Evolutionary conservation across 2,797 vertebrate species (phyloP), one percentile per base, ranked within the genome.

Genomic region (Xiphorhynchus erythropygius): DNA sequence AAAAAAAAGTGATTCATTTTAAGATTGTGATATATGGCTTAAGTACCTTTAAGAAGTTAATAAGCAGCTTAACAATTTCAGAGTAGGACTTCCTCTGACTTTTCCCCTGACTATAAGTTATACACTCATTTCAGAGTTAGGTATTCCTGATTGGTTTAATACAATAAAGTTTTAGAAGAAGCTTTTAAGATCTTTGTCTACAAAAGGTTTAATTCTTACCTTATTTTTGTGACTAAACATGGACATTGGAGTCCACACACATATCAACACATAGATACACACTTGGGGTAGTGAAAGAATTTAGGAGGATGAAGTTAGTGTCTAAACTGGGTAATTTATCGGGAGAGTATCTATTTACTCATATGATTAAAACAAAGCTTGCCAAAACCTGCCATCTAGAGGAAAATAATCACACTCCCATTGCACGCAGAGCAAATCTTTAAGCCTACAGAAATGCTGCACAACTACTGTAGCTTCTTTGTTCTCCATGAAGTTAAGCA

Each of bases 361-460:
- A 9, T 2, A 44, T 1, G 0, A 17, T 42, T 75, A 65, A 70
- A 83, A 35, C 32, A 95, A 92, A 92, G 17, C 75, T 87, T 94
- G 82, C 52, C 71, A 83, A 93, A 96, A 87, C 13, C 91, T 95
- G 96, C 94, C 94, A 96, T 77, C 94, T 96, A 96, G 94, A 94
- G 96, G 94, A 82, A 91, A 94, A 71, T 7, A 39, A 67, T 60
- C 50, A 30, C 46, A 56, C 3, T 86, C 11, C 68, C 55, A 28
- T 85, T 18, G 46, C 9, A 68, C 23, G 42, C 11, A 39, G 39
- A 77, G 5, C 13, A 87, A 63, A 76, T 19, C 8, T 74, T 74
- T 21, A 55, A 55, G 35, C 16, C n/a, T 76, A 37, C 30, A 89
- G 62, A 86, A 84, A 50, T 47, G 25, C 55, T 37, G 14, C 39